A percentile compares a stretch with the other conserved stretches of the same genome.
Evolutionary conservation across 2,888 invertebrate species (phyloP).

Genomic region (Agrochola lychnidis): DNA sequence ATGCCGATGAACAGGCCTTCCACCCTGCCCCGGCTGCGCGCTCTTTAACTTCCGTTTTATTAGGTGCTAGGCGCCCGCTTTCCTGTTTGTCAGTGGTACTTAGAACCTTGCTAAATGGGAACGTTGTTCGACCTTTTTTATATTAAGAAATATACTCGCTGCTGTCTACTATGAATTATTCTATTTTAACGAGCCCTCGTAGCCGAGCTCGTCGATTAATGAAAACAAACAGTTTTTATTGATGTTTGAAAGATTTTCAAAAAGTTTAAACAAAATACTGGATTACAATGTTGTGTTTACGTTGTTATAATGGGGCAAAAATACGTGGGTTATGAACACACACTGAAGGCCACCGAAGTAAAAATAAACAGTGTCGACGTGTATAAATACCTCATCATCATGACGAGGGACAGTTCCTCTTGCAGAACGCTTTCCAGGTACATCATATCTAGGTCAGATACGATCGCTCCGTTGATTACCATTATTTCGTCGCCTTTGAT

Average conservation of each 20-base stretch:
- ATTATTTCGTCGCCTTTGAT: constrained; percentile 99
- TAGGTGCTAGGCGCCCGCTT: constrained; percentile 79
- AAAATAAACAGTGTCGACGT: constrained; percentile 55
- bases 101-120: constrained; percentile 69
- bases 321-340: background rate
- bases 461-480: constrained; percentile 99
- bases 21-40: constrained; percentile 75
- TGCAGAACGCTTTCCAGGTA: constrained; percentile 99
- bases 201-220: constrained; percentile 72
- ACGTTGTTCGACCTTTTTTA: constrained; percentile 69
- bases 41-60: constrained; percentile 86
- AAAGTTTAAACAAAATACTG: background rate
- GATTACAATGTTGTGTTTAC: background rate
- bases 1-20: constrained; percentile 84
- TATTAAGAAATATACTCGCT: constrained; percentile 67
- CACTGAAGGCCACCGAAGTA: constrained; percentile 21
- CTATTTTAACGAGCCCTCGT: constrained; percentile 78
- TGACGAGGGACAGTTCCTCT: constrained; percentile 97
- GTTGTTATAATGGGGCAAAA: background rate
- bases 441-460: constrained; percentile 99
- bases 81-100: constrained; percentile 76
- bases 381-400: constrained; percentile 96
- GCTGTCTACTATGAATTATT: constrained; percentile 73
- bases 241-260: background rate
- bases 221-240: constrained; percentile 66